These are phyloP conservation scores for Carcina quercana DNA, from an alignment of 2,888 invertebrate genomes.

Conservation along the genomic window DNA sequence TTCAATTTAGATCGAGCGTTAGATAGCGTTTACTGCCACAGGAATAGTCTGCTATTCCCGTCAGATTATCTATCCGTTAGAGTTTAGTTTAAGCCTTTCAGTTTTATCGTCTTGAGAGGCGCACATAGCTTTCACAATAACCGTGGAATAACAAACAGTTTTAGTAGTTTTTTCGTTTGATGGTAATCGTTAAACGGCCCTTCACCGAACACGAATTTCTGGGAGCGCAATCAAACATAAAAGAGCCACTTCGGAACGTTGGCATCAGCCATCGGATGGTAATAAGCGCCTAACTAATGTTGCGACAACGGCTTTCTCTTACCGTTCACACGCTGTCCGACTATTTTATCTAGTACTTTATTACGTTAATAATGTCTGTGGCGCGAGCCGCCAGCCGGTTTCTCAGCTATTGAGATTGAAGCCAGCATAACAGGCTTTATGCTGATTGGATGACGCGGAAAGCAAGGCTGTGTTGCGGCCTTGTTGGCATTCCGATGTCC, in stretches of 20 bases:
- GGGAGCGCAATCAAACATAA: slow-evolving; percentile 36
- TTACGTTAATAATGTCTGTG: slow-evolving; percentile 65
- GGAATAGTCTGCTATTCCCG: slow-evolving; percentile 40
- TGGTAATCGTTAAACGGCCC: neutral
- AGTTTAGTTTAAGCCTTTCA: slow-evolving; percentile 21
- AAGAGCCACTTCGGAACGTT: slow-evolving; percentile 31
- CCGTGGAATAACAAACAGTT: slow-evolving; percentile 13
- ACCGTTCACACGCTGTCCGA: slow-evolving; percentile 70
- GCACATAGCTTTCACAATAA: slow-evolving; percentile 22
- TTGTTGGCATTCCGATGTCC: slow-evolving; percentile 60
- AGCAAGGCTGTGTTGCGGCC: slow-evolving; percentile 64
- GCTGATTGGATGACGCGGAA: slow-evolving; percentile 67
- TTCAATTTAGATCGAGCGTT: slow-evolving; percentile 56
- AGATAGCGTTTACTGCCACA: slow-evolving; percentile 38
- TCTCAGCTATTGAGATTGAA: slow-evolving; percentile 51
- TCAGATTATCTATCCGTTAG: slow-evolving; percentile 33
- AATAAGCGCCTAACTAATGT: slow-evolving; percentile 49
- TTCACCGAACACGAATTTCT: slow-evolving; percentile 22
- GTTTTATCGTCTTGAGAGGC: slow-evolving; percentile 20
- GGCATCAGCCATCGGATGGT: slow-evolving; percentile 41
- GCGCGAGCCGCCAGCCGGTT: slow-evolving; percentile 65
- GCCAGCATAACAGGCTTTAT: slow-evolving; percentile 49
- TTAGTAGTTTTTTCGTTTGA: slow-evolving; percentile 32
- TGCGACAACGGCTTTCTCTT: slow-evolving; percentile 67
- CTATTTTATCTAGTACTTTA: slow-evolving; percentile 68